Evolutionary conservation across 2,113 vertebrate species (phyloP).

Genomic region (Gambusia holbrooki): DNA sequence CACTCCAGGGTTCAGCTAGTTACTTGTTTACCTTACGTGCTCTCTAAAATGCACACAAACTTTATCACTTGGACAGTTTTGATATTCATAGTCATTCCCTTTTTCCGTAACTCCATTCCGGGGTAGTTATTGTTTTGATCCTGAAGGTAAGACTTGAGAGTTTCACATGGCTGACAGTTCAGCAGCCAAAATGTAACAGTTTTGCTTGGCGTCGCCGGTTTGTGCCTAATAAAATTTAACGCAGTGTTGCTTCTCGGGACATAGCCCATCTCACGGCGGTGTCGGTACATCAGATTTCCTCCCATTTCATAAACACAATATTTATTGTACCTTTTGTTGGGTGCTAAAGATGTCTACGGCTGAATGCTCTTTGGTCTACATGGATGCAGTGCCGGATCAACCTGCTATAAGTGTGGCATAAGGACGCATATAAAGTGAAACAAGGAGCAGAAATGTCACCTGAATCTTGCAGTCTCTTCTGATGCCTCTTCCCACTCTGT

Average conservation of each 20-base stretch:
- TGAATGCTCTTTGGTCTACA: background rate
- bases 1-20: slow-evolving; percentile 45
- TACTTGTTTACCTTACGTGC: slow-evolving; percentile 7
- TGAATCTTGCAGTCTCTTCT: background rate
- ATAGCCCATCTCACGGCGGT: background rate
- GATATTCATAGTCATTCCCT: background rate
- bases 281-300: background rate
- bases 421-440: background rate
- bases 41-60: background rate
- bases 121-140: slow-evolving; percentile 18
- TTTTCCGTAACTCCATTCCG: background rate
- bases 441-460: background rate
- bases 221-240: background rate
- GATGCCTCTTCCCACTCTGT: background rate
- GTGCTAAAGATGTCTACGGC: background rate
- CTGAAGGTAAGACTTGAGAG: background rate
- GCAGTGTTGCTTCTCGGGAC: background rate
- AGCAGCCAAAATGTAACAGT: background rate
- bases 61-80: background rate
- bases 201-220: background rate
- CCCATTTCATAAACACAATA: background rate
- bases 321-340: background rate
- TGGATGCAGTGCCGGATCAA: background rate
- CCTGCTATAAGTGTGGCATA: background rate
- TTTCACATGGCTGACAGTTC: slow-evolving; percentile 5